Evolutionary conservation across 2,888 invertebrate genomes (phyloP).

Genomic region (Doris montereyensis): DNA sequence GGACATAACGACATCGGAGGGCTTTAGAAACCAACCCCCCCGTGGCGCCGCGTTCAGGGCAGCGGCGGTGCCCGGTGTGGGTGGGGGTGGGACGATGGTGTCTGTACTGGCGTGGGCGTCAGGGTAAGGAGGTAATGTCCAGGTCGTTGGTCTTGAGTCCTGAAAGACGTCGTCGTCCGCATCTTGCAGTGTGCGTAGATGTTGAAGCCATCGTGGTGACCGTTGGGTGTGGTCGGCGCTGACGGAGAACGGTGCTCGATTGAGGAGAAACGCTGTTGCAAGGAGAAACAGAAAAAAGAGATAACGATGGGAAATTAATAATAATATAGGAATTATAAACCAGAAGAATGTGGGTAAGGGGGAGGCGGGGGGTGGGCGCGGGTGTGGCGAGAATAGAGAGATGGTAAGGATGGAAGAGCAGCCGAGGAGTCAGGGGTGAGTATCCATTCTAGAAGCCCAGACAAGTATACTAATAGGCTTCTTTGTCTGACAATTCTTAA

Average conservation of each 20-base stretch:
- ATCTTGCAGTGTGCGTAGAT: neutral
- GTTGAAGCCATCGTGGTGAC: slow-evolving; percentile 6
- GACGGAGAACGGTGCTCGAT: slow-evolving; percentile 41
- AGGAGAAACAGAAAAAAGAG: neutral
- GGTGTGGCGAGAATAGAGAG: too few species aligned
- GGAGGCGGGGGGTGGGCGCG: too few species aligned
- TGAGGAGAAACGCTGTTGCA: slow-evolving; percentile 43
- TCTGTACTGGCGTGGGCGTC: neutral
- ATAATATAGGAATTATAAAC: too few species aligned
- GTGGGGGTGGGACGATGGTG: slow-evolving; percentile 37
- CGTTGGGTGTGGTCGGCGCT: slow-evolving; percentile 34
- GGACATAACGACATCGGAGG: slow-evolving; percentile 9
- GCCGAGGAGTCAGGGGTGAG: too few species aligned
- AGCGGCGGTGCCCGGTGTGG: slow-evolving; percentile 42
- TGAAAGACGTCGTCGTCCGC: slow-evolving; percentile 41
- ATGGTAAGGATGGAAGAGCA: too few species aligned
- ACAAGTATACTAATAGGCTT: too few species aligned
- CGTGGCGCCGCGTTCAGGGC: neutral
- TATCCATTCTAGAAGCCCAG: too few species aligned
- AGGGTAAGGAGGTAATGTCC: too few species aligned
- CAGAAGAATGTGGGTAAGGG: too few species aligned
- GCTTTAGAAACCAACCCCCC: slow-evolving; percentile 14
- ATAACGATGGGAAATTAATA: too few species aligned
- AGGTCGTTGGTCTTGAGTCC: slow-evolving; percentile 33
- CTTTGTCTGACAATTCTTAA: too few species aligned